phyloP scores from a whole-genome alignment of 2,888 invertebrate genomes.

The Ommatoiulus sabulosus region DNA sequence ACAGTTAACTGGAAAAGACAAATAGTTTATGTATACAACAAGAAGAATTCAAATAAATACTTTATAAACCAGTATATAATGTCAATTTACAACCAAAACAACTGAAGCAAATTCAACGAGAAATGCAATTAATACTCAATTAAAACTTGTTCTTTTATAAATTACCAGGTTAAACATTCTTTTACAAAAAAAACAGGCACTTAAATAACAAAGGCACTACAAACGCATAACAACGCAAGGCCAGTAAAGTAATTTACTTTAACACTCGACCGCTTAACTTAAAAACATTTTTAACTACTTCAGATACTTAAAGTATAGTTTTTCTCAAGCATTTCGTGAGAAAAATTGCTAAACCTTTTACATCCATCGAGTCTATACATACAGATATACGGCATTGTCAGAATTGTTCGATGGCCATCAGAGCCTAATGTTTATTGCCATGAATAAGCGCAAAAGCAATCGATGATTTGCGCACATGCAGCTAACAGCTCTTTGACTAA shows the following conservation, averaged over 20 bases:
- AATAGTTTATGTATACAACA: neutral
- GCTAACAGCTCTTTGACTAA: neutral
- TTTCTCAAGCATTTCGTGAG: neutral
- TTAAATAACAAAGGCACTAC: conserved; percentile 38
- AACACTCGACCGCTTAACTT: neutral
- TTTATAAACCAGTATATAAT: conserved; percentile 20
- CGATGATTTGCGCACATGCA: neutral
- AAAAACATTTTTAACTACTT: neutral
- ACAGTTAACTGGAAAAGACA: neutral
- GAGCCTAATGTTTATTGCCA: neutral
- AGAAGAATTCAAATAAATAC: neutral
- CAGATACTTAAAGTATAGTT: neutral
- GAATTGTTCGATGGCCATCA: neutral
- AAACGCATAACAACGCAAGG: neutral
- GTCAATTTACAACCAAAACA: neutral
- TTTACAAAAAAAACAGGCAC: conserved; percentile 57
- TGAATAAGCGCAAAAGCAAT: neutral
- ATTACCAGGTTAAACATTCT: neutral
- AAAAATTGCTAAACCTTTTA: no score
- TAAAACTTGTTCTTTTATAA: neutral
- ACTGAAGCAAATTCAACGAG: neutral
- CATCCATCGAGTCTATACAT: no score
- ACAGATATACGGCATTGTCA: no score
- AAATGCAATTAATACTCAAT: neutral
- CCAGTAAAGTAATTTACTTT: neutral